Conservation (phyloP, 2,113 vertebrate species). For the Romanogobio albipinnatus region DNA sequence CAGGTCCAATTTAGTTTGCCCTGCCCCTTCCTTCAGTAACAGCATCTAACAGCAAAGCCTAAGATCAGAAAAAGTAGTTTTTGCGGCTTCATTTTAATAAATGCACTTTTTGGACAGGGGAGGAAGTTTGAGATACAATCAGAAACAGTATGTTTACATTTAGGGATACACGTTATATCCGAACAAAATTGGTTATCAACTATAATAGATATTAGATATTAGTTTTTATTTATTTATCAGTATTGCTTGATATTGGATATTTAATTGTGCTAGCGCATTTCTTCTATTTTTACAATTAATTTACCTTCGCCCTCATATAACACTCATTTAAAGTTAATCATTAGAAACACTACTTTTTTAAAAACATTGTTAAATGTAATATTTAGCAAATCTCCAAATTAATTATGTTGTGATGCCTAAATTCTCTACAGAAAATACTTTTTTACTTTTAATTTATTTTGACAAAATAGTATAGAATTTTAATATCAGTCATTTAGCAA, state of each 20-base stretch:
- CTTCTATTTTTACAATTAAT: neutral
- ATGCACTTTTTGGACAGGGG: neutral
- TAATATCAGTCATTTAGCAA: neutral
- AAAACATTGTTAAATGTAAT: neutral
- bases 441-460: no score
- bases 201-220: no score
- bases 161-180: no score
- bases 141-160: no score
- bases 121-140: no score
- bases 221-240: neutral
- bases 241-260: neutral
- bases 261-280: neutral
- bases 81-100: slow-evolving; percentile 1
- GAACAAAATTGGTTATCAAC: no score
- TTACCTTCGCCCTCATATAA: neutral
- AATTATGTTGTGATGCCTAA: neutral
- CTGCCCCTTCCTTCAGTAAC: neutral
- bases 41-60: neutral
- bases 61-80: neutral
- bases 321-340: neutral
- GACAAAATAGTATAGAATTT: neutral
- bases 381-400: no score
- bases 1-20: neutral
- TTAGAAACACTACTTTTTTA: neutral
- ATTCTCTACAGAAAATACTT: no score